A percentile compares a stretch with the other conserved stretches of the same genome.
Conservation (phyloP, 2,888 invertebrate species). For the Acutogordius australiensis region DNA sequence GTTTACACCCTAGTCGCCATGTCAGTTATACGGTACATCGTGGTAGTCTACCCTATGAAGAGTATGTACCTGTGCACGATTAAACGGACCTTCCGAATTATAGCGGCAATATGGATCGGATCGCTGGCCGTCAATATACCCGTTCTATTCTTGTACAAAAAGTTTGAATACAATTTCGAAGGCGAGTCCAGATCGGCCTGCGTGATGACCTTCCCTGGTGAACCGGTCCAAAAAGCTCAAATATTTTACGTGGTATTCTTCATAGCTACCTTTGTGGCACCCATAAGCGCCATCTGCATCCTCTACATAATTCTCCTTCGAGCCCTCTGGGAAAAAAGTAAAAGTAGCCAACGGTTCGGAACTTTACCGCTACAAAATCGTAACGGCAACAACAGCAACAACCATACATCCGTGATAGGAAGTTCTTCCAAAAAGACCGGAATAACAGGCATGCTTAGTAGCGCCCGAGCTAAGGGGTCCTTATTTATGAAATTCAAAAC, state of each 20-base stretch:
- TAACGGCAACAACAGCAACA: background rate
- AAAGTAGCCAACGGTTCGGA: background rate
- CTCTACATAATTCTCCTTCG: conserved; percentile 58
- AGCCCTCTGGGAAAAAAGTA: conserved; percentile 42
- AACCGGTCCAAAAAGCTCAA: background rate
- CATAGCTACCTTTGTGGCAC: conserved; percentile 50
- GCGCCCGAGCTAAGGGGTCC: background rate
- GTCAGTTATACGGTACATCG: conserved; percentile 56
- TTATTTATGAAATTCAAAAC: too few species aligned
- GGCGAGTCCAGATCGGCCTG: background rate
- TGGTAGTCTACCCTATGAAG: conserved; percentile 59
- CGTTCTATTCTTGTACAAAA: conserved; percentile 15
- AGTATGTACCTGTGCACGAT: conserved; percentile 55
- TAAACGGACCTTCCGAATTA: conserved; percentile 45
- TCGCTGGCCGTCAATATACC: conserved; percentile 27
- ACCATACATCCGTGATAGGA: too few species aligned
- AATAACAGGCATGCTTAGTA: background rate
- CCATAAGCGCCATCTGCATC: conserved; percentile 48
- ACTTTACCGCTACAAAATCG: background rate
- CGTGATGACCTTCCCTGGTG: background rate
- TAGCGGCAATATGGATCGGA: conserved; percentile 45
- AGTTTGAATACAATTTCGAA: background rate
- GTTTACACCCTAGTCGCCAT: conserved; percentile 64
- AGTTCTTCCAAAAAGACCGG: too few species aligned
- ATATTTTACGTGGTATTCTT: conserved; percentile 40